phyloP scores from a whole-genome alignment of 2,113 vertebrate species.

The Hydrolagus affinis region DNA sequence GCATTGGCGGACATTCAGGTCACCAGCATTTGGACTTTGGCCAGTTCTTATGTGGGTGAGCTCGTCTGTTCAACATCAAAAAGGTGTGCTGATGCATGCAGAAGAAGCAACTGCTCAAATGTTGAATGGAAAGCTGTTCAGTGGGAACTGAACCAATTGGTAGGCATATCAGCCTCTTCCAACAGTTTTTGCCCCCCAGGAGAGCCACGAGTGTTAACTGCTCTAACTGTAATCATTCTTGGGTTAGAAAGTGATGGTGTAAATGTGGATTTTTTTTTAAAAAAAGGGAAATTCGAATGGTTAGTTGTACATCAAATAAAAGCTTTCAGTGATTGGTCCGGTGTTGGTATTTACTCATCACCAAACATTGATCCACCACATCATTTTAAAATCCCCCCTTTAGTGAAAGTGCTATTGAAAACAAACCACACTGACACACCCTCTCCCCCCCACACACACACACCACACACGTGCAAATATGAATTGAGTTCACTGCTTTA shows the following conservation, averaged over 20 bases:
- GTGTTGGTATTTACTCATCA: conserved; percentile 19
- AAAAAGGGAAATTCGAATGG: background rate
- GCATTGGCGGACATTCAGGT: background rate
- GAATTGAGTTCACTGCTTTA: too few species aligned
- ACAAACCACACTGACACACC: too few species aligned
- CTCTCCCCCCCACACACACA: too few species aligned
- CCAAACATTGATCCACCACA: background rate
- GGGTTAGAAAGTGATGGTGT: background rate
- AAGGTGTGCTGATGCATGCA: background rate
- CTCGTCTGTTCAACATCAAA: background rate
- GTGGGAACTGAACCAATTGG: background rate
- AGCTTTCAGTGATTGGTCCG: conserved; percentile 14
- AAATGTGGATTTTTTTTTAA: background rate
- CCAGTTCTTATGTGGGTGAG: background rate
- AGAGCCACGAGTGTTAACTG: background rate
- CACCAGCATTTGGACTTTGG: background rate
- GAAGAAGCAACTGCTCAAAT: background rate
- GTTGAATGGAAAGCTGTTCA: background rate
- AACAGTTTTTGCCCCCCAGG: background rate
- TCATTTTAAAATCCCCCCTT: too few species aligned
- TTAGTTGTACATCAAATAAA: conserved; percentile 14
- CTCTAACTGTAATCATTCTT: background rate
- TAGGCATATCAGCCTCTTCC: background rate
- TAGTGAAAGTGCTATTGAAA: too few species aligned
- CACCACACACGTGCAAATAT: too few species aligned